These are phyloP conservation scores for Tholera decimalis DNA, from an alignment of 2,888 invertebrate genomes.

Conservation along the genomic window DNA sequence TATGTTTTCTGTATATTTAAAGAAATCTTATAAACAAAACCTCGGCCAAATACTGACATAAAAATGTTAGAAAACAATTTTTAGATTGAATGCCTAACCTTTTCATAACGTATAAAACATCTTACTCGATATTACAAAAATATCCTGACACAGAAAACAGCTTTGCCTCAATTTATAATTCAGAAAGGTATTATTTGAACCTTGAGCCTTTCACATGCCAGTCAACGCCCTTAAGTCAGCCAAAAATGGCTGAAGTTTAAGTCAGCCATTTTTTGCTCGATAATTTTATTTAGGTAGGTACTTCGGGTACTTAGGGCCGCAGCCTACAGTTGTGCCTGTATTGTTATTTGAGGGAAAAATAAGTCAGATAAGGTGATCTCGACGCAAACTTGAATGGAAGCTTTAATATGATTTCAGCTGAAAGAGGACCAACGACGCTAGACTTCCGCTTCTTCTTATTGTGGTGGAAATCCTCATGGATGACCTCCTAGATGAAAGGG, in stretches of 20 bases:
- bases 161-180: constrained; percentile 40
- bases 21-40: neutral
- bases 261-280: constrained; percentile 18
- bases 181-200: constrained; percentile 26
- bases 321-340: too few species aligned
- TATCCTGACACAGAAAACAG: constrained; percentile 42
- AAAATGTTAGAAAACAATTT: neutral
- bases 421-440: too few species aligned
- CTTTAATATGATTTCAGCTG: too few species aligned
- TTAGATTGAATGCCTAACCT: neutral
- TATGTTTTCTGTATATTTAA: neutral
- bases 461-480: too few species aligned
- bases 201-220: constrained; percentile 12
- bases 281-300: constrained; percentile 1
- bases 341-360: too few species aligned
- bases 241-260: too few species aligned
- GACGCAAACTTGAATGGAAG: too few species aligned
- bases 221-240: constrained; percentile 7
- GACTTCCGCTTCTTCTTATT: too few species aligned
- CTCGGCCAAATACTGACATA: neutral
- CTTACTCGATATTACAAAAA: constrained; percentile 20
- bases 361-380: too few species aligned
- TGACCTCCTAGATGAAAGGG: too few species aligned
- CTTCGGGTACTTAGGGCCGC: too few species aligned
- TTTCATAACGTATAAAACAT: constrained; percentile 22